Percentiles rank a stretch among this genome's conserved stretches.
phyloP scores from a whole-genome alignment of 2,113 vertebrate species.

The Brachyistius frenatus region DNA sequence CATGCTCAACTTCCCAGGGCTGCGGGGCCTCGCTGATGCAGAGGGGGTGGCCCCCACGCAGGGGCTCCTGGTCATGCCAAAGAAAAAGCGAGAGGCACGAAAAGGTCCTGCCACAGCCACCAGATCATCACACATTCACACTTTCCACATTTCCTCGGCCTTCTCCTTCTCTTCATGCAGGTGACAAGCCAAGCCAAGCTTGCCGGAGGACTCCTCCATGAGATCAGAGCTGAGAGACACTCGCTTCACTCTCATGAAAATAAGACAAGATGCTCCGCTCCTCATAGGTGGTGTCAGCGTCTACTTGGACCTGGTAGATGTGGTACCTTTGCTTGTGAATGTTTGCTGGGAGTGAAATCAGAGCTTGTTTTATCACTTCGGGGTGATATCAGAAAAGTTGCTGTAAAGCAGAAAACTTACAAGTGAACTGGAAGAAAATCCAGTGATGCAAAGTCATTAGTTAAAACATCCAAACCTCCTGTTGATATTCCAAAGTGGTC shows the following conservation, averaged over 20 bases:
- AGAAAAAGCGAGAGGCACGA: slow-evolving; percentile 64
- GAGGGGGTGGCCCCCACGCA: slow-evolving; percentile 74
- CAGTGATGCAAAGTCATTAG: slow-evolving; percentile 21
- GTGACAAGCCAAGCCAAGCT: slow-evolving; percentile 34
- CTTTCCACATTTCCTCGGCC: background rate
- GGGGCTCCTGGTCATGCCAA: slow-evolving; percentile 72
- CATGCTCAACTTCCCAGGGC: slow-evolving; percentile 88
- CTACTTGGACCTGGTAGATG: background rate
- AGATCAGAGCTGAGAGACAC: background rate
- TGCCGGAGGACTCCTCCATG: slow-evolving; percentile 9
- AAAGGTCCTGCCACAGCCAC: slow-evolving; percentile 37
- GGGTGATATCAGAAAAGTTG: background rate
- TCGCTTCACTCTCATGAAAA: slow-evolving; percentile 43
- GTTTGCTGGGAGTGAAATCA: slow-evolving; percentile 3
- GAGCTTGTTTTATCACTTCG: background rate
- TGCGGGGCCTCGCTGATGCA: slow-evolving; percentile 81
- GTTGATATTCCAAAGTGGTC: slow-evolving; percentile 62
- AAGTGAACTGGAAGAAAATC: background rate
- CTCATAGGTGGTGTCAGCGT: background rate
- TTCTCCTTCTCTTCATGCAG: slow-evolving; percentile 36
- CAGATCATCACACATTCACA: slow-evolving; percentile 31
- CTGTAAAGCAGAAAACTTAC: slow-evolving; percentile 6
- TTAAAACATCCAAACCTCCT: slow-evolving; percentile 32
- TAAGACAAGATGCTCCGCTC: background rate
- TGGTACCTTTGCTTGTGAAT: slow-evolving; percentile 4